Conservation (phyloP, 2,797 vertebrate species). For the Eulemur albifrons region DNA sequence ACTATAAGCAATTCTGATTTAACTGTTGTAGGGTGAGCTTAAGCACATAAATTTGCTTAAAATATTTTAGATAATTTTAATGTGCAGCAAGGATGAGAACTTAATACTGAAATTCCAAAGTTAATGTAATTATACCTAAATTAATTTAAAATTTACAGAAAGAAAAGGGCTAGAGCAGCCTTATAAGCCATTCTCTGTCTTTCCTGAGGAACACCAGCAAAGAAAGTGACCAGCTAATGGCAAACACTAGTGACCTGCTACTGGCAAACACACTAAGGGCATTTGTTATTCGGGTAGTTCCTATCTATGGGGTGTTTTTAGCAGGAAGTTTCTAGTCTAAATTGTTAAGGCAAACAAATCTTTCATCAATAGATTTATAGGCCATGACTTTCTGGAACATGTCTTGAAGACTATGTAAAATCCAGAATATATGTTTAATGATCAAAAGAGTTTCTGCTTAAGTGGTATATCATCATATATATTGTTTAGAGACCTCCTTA, state of each 20-base stretch:
- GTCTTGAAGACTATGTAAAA: not conserved
- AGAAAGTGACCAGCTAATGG: not conserved
- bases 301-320: not conserved
- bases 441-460: not conserved
- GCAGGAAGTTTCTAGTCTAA: not conserved
- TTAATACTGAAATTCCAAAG: not conserved
- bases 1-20: not conserved
- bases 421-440: not conserved
- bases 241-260: not conserved
- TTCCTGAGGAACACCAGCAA: not conserved
- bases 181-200: not conserved
- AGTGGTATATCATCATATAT: not conserved
- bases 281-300: not conserved
- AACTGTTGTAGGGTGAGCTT: not conserved
- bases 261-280: not conserved
- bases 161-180: not conserved
- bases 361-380: not conserved
- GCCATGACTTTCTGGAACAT: not conserved
- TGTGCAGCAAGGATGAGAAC: not conserved
- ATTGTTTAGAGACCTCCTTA: not conserved
- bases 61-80: not conserved
- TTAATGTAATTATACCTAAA: not conserved
- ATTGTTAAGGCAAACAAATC: not conserved
- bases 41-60: not conserved
- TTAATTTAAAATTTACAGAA: not conserved